These are phyloP conservation scores for Neria commutata DNA, from an alignment of 2,888 invertebrate species.

Conservation along the genomic window DNA sequence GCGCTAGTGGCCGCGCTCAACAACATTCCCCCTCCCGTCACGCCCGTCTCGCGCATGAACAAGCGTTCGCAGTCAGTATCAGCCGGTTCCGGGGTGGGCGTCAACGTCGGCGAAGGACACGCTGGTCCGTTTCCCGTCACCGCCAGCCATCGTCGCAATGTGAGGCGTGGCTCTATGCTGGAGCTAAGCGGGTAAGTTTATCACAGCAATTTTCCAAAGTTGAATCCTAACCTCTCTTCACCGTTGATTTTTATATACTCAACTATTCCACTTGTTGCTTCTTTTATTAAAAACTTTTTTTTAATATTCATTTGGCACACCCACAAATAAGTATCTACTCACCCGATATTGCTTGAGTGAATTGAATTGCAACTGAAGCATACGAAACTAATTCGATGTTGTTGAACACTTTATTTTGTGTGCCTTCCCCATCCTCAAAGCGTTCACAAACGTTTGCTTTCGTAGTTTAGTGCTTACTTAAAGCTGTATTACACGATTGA, in stretches of 20 bases:
- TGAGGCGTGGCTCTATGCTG: constrained; percentile 80
- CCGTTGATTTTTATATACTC: constrained; percentile 23
- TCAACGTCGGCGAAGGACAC: constrained; percentile 59
- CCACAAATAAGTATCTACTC: too few relatives aligned
- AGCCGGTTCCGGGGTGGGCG: constrained; percentile 43
- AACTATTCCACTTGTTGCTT: constrained; percentile 4
- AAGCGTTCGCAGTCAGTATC: constrained; percentile 56
- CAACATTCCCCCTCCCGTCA: too few relatives aligned
- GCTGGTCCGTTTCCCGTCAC: constrained; percentile 71
- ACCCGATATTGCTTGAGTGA: too few relatives aligned
- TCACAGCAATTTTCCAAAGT: constrained; percentile 25
- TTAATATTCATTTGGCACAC: too few relatives aligned
- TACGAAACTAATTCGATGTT: too few relatives aligned
- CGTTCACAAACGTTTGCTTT: too few relatives aligned
- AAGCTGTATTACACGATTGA: too few relatives aligned
- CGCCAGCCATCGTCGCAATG: constrained; percentile 71
- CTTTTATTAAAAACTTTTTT: background rate
- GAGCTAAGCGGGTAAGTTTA: constrained; percentile 78
- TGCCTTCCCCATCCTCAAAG: too few relatives aligned
- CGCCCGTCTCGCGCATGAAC: constrained; percentile 50
- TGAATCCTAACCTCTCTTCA: constrained; percentile 21
- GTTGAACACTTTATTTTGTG: too few relatives aligned
- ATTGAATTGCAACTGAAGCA: too few relatives aligned
- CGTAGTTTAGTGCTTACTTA: too few relatives aligned
- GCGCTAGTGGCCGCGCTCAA: constrained; percentile 55